A percentile compares a stretch with the other conserved stretches of the same genome.
Evolutionary conservation across 2,888 invertebrate species (phyloP).

Genomic region (Lithosia quadra): DNA sequence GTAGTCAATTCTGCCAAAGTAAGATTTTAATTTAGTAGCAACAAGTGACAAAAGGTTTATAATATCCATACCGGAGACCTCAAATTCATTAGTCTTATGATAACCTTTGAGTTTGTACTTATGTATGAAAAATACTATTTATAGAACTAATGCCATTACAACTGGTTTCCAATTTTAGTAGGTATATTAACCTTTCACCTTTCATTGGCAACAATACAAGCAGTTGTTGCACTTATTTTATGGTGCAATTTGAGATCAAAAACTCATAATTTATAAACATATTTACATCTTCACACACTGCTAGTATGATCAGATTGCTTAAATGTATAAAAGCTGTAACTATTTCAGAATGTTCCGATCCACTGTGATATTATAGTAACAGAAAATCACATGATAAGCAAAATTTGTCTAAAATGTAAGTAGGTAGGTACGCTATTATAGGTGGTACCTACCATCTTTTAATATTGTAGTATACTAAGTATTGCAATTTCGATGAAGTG

Average conservation of each 20-base stretch:
- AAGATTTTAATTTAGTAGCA: not conserved
- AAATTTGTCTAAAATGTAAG: constrained; percentile 4
- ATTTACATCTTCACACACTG: constrained; percentile 17
- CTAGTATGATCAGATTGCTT: not conserved
- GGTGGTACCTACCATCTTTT: constrained; percentile 28
- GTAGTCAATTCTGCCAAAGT: not conserved
- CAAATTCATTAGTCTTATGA: not conserved
- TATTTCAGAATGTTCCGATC: no score
- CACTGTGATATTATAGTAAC: not conserved
- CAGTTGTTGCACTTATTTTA: constrained; percentile 31
- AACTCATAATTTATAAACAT: constrained; percentile 65
- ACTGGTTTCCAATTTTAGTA: not conserved
- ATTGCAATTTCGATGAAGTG: constrained; percentile 21
- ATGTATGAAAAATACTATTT: not conserved
- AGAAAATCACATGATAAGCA: not conserved
- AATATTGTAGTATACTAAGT: constrained; percentile 10
- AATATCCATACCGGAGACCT: no score
- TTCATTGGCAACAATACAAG: constrained; percentile 31
- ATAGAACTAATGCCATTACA: not conserved
- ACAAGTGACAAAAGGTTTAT: not conserved
- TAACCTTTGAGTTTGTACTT: not conserved
- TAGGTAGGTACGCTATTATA: constrained; percentile 11
- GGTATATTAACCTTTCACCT: no score
- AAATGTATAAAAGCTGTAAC: not conserved
- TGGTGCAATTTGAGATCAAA: constrained; percentile 70